Conservation (phyloP, 1,140 invertebrate genomes). For the Radopholus similis region DNA sequence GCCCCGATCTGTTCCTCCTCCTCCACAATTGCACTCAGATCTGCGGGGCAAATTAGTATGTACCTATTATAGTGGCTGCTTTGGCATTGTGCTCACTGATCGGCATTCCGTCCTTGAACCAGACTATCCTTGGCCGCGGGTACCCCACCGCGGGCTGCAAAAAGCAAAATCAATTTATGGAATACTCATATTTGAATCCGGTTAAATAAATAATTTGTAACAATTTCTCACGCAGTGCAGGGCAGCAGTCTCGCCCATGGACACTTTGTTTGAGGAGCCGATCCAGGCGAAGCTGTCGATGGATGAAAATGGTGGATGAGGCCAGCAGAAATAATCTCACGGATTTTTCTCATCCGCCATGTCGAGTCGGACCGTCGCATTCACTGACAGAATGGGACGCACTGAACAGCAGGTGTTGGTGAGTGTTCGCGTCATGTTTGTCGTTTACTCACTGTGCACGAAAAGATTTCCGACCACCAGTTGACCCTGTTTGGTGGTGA, state of each 20-base stretch:
- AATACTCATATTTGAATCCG: no score
- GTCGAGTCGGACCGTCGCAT: constrained; percentile 5
- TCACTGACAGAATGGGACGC: constrained; percentile 10
- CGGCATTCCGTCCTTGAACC: constrained; percentile 15
- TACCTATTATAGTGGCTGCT: not conserved
- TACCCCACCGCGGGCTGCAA: constrained; percentile 16
- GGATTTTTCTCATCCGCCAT: constrained; percentile 1
- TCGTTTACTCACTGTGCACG: constrained; percentile 12
- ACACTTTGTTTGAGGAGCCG: not conserved
- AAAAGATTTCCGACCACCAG: constrained; percentile 19
- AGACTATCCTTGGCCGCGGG: constrained; percentile 4
- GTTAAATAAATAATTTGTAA: no score
- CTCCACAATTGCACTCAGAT: constrained; percentile 1
- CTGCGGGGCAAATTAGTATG: not conserved
- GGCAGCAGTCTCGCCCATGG: not conserved
- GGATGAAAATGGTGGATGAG: not conserved
- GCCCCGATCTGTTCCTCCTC: no score
- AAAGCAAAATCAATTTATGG: no score
- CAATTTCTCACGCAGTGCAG: no score
- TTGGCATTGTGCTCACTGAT: constrained; percentile 5
- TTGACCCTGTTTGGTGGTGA: not conserved
- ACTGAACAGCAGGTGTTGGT: not conserved
- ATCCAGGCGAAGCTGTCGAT: constrained; percentile 1
- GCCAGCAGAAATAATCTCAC: not conserved
- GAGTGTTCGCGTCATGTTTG: not conserved